Percentiles rank a stretch among this genome's conserved stretches.
phyloP scores from a whole-genome alignment of 2,113 vertebrate species.

The Rhinichthys klamathensis region DNA sequence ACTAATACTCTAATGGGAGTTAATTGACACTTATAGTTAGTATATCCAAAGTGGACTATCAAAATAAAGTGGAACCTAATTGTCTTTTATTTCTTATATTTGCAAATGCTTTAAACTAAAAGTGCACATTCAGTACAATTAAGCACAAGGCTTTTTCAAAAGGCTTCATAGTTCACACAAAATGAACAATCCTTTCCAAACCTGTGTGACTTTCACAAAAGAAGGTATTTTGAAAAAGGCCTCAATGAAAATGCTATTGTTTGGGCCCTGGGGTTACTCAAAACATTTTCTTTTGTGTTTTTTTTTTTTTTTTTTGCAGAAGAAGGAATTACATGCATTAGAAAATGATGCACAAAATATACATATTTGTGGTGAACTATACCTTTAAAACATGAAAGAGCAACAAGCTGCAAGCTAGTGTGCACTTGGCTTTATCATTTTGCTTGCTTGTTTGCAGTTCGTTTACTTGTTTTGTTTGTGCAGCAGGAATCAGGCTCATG shows the following conservation, averaged over 20 bases:
- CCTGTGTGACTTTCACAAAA: neutral
- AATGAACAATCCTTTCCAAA: neutral
- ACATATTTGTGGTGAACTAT: neutral
- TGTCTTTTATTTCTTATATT: too few relatives aligned
- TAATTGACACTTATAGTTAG: too few relatives aligned
- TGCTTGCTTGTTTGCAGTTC: neutral
- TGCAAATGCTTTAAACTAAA: too few relatives aligned
- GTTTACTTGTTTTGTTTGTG: conserved; percentile 51
- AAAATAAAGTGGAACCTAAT: too few relatives aligned
- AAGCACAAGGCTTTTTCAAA: neutral
- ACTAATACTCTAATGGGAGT: too few relatives aligned
- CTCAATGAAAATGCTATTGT: too few relatives aligned
- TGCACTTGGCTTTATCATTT: conserved; percentile 4
- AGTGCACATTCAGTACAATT: neutral
- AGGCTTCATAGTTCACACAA: too few relatives aligned
- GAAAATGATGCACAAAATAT: neutral
- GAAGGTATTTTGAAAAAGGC: too few relatives aligned
- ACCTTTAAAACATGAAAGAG: neutral
- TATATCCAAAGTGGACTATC: too few relatives aligned
- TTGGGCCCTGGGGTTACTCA: neutral
- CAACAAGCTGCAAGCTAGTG: neutral
- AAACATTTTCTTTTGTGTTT: neutral
- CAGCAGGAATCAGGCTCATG: conserved; percentile 78
- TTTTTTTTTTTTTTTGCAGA: neutral
- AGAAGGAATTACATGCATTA: neutral